phyloP scores from a whole-genome alignment of 2,797 vertebrate genomes.

The Myripristis jacobus region DNA sequence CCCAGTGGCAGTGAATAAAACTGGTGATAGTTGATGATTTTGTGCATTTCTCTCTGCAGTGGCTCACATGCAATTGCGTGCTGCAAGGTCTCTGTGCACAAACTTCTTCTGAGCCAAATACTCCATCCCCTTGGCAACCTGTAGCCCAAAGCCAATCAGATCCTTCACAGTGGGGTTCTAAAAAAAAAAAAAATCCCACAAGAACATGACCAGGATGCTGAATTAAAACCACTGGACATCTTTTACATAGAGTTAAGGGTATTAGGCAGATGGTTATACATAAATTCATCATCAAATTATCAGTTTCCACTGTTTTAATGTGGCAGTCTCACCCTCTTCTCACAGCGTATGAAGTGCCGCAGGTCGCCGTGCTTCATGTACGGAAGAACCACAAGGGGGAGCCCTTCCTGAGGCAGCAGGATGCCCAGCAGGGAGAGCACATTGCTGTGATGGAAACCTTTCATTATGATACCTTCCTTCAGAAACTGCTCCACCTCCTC shows the following conservation, averaged over 20 bases:
- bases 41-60: neutral
- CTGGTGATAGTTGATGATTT: too few species aligned
- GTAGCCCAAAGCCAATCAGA: conserved; percentile 94
- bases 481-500: conserved; percentile 98
- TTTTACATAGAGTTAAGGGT: neutral
- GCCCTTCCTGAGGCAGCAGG: conserved; percentile 88
- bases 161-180: conserved; percentile 98
- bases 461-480: conserved; percentile 96
- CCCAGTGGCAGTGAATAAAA: conserved; percentile 1
- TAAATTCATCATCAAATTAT: neutral
- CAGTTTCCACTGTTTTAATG: conserved; percentile 20
- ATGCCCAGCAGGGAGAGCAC: conserved; percentile 95
- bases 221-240: conserved; percentile 6
- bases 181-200: neutral
- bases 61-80: conserved; percentile 98
- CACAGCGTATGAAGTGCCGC: conserved; percentile 92
- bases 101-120: conserved; percentile 97
- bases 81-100: conserved; percentile 97
- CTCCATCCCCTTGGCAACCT: conserved; percentile 96
- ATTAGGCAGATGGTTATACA: conserved; percentile 4
- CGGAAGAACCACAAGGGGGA: conserved; percentile 93
- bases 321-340: conserved; percentile 85
- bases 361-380: conserved; percentile 98
- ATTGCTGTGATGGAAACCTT: conserved; percentile 92
- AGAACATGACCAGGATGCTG: conserved; percentile 12